A percentile compares a stretch with the other conserved stretches of the same genome.
Evolutionary conservation across 1,140 invertebrate species (phyloP).

Genomic region (Doryteuthis pealeii): DNA sequence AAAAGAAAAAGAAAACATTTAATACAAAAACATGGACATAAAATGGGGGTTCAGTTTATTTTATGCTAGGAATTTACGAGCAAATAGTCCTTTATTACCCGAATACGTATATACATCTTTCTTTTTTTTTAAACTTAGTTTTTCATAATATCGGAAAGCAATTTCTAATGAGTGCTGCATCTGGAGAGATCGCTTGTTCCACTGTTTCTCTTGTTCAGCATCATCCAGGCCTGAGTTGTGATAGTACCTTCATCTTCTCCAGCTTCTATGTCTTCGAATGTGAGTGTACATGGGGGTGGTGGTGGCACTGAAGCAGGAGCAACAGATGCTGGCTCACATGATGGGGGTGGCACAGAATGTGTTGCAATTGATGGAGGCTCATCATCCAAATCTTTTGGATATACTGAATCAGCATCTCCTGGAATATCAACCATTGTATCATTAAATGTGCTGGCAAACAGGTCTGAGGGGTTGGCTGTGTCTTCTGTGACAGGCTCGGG

Average conservation of each 20-base stretch:
- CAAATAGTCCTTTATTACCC: too few relatives aligned
- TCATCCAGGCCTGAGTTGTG: slow-evolving; percentile 25
- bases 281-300: slow-evolving; percentile 25
- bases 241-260: not conserved
- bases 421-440: slow-evolving; percentile 14
- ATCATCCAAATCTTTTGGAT: slow-evolving; percentile 30
- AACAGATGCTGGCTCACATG: slow-evolving; percentile 41
- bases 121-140: slow-evolving; percentile 71
- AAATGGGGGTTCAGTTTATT: too few relatives aligned
- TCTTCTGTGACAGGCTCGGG: too few relatives aligned
- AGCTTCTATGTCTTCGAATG: slow-evolving; percentile 41
- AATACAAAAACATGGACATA: too few relatives aligned
- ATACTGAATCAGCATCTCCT: slow-evolving; percentile 25
- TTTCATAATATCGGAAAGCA: slow-evolving; percentile 69
- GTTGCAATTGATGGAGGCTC: slow-evolving; percentile 43
- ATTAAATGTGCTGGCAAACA: slow-evolving; percentile 11
- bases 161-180: slow-evolving; percentile 81
- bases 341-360: slow-evolving; percentile 41
- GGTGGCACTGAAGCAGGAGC: slow-evolving; percentile 31
- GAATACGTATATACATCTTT: too few relatives aligned
- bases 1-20: too few relatives aligned
- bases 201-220: slow-evolving; percentile 91
- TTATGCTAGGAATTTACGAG: too few relatives aligned
- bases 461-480: slow-evolving; percentile 12
- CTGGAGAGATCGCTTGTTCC: slow-evolving; percentile 90